Evolutionary conservation across 2,797 vertebrate genomes (phyloP), one percentile per base, ranked within the genome.

Genomic region (Tenualosa thibaudeaui): DNA sequence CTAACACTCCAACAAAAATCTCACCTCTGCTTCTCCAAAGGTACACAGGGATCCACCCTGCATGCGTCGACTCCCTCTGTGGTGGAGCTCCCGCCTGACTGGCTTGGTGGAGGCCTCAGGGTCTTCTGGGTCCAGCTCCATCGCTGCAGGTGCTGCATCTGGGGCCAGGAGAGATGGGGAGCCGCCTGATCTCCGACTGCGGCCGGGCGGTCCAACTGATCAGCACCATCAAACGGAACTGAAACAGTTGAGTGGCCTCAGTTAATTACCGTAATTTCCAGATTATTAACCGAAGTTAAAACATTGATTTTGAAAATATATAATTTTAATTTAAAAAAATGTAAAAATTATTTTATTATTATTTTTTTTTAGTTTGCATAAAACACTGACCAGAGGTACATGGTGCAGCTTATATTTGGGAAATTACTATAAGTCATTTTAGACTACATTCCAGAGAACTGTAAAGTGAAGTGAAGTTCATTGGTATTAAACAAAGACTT

Each of bases 1-100:
- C 15, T 58, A 58, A 58, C 56, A 58, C 54, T 22, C 54, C 6
- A 56, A 15, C 46, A 37, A 6, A n/a, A 19, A 81, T 84, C 95
- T 94, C 91, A 99, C 98, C 97, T 97, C 91, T 99, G 98, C 90
- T 97, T 97, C 90, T 98, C 98, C 92, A 99, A 91, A 0, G 96
- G 94, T 85, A 98, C 87, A 26, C 91, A 92, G 0, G 96, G 96
- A 88, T 98, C 98, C 92, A 98, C 96, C 58, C 65, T 71, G 65
- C 65, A 3, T 5, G 10, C 26, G 3, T 71, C 50, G 50, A 51
- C 65, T 15, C 65, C 65, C 65, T 71, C 65, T 1, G 65, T 3
- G 19, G 3, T 1, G 6, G 54, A 22, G 54, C 54, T 22, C 24
- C 62, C 62, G 2, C 8, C 62, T 12, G n/a, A 26, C 9, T 31